Evolutionary conservation across 2,888 invertebrate species (phyloP).

Genomic region (Aleiodes alternator): DNA sequence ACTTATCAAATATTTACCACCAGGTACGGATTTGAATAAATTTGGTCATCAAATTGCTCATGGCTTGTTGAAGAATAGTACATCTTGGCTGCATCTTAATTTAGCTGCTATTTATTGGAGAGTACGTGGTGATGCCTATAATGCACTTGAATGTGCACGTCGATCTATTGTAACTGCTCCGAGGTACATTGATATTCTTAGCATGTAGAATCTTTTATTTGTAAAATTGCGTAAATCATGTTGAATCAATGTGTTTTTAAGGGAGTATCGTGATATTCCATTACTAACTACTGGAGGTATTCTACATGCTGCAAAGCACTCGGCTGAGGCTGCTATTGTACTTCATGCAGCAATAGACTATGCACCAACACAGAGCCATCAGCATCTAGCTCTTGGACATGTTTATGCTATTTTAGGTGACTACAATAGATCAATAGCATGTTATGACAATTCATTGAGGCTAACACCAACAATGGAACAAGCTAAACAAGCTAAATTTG

Average conservation of each 20-base stretch:
- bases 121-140: conserved; percentile 83
- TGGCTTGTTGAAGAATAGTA: conserved; percentile 81
- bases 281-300: conserved; percentile 85
- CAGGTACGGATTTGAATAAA: conserved; percentile 72
- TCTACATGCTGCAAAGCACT: conserved; percentile 81
- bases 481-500: conserved; percentile 80
- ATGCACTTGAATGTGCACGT: conserved; percentile 87
- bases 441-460: conserved; percentile 82
- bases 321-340: conserved; percentile 84
- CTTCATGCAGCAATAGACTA: conserved; percentile 85
- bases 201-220: conserved; percentile 20
- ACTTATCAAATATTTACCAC: conserved; percentile 74
- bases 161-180: conserved; percentile 86
- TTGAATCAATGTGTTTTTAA: conserved; percentile 71
- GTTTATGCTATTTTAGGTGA: conserved; percentile 84
- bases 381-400: conserved; percentile 84
- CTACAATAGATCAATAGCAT: conserved; percentile 83
- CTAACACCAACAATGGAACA: conserved; percentile 80
- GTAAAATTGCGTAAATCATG: no score
- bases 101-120: conserved; percentile 89
- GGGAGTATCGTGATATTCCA: conserved; percentile 84
- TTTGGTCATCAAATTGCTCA: conserved; percentile 82
- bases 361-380: conserved; percentile 79
- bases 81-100: conserved; percentile 88
- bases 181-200: conserved; percentile 76